Percentiles rank a stretch among this genome's conserved stretches.
Conservation (phyloP, 23 tunicate genomes). For the Diplosoma virens region DNA sequence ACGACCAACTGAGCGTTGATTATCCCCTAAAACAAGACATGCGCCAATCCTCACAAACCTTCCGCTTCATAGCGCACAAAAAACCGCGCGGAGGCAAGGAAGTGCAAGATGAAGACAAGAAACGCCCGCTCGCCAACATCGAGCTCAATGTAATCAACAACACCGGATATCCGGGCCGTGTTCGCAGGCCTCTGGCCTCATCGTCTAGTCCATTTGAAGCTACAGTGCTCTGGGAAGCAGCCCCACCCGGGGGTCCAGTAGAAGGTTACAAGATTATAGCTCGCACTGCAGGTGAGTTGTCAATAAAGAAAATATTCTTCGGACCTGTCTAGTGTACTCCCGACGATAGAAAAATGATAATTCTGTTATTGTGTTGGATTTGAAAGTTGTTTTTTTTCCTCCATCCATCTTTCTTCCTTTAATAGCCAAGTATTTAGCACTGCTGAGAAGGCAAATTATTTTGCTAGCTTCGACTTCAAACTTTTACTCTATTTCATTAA, state of each 20-base stretch:
- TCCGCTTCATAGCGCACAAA: constrained; percentile 33
- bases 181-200: constrained; percentile 65
- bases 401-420: too few species aligned
- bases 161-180: constrained; percentile 92
- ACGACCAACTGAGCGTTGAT: constrained; percentile 51
- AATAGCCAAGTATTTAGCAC: too few species aligned
- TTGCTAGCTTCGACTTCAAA: too few species aligned
- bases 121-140: constrained; percentile 71
- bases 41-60: constrained; percentile 62
- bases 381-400: too few species aligned
- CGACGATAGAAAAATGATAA: too few species aligned
- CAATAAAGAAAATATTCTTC: neutral
- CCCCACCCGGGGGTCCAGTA: constrained; percentile 87
- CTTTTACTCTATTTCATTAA: too few species aligned
- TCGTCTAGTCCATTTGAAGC: constrained; percentile 60
- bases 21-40: constrained; percentile 83
- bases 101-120: constrained; percentile 28
- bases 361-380: too few species aligned
- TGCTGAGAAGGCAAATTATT: too few species aligned
- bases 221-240: constrained; percentile 82
- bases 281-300: constrained; percentile 43
- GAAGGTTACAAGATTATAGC: constrained; percentile 81
- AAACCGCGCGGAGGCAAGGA: constrained; percentile 12
- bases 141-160: constrained; percentile 90
- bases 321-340: too few species aligned